Conservation (phyloP, 1,140 invertebrate species). For the Cyphomyrmex costatus region DNA sequence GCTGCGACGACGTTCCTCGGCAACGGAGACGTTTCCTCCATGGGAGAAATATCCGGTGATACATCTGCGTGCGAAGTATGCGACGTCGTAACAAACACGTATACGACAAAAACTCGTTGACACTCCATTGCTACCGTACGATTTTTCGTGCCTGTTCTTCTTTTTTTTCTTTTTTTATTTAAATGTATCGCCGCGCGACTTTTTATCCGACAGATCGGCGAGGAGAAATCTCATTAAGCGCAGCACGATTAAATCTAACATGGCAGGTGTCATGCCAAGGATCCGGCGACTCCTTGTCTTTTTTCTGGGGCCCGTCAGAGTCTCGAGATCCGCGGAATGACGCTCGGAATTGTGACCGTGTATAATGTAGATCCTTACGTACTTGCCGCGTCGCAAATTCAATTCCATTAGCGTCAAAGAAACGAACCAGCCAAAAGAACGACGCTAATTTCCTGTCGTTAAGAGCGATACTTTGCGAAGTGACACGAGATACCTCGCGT, state of each 20-base stretch:
- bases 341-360: slow-evolving; percentile 39
- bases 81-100: neutral
- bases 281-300: slow-evolving; percentile 3
- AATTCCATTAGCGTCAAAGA: slow-evolving; percentile 69
- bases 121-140: neutral
- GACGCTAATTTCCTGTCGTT: slow-evolving; percentile 75
- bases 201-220: slow-evolving; percentile 6
- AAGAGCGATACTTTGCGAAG: slow-evolving; percentile 43
- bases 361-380: slow-evolving; percentile 58
- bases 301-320: neutral
- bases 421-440: slow-evolving; percentile 37
- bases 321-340: slow-evolving; percentile 27
- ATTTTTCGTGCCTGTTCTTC: slow-evolving; percentile 9
- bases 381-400: slow-evolving; percentile 62
- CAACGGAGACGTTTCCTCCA: slow-evolving; percentile 9
- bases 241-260: slow-evolving; percentile 50
- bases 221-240: slow-evolving; percentile 47
- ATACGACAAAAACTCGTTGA: slow-evolving; percentile 18
- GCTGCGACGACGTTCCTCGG: slow-evolving; percentile 5
- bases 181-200: neutral
- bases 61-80: neutral
- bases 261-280: slow-evolving; percentile 52
- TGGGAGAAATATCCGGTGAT: neutral
- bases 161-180: neutral
- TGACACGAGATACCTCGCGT: slow-evolving; percentile 64